A percentile compares a stretch with the other conserved stretches of the same genome.
Evolutionary conservation across 2,797 vertebrate species (phyloP).

Genomic region (Brotula barbata): DNA sequence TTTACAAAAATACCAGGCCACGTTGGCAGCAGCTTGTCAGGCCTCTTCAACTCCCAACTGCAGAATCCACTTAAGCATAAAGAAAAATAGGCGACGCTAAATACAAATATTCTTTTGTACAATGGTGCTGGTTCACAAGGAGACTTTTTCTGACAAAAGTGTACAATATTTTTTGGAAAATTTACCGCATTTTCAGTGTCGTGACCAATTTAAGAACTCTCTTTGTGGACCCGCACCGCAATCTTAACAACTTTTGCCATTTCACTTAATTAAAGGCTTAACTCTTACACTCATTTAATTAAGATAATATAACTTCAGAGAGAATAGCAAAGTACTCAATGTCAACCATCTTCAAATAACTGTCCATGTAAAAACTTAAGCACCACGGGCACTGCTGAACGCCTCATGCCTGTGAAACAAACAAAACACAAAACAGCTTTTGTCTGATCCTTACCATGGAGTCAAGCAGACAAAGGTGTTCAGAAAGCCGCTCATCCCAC

Average conservation of each 20-base stretch:
- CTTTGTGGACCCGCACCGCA: slow-evolving; percentile 96
- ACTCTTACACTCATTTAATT: slow-evolving; percentile 30
- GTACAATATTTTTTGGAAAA: neutral
- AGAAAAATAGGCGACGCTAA: slow-evolving; percentile 99
- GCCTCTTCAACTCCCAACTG: slow-evolving; percentile 95
- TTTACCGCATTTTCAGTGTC: slow-evolving; percentile 29
- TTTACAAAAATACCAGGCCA: slow-evolving; percentile 98
- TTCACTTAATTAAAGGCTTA: slow-evolving; percentile 38
- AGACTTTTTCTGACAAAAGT: slow-evolving; percentile 62
- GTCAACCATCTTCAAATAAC: slow-evolving; percentile 24
- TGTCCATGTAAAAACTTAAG: slow-evolving; percentile 15
- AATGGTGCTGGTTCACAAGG: slow-evolving; percentile 94
- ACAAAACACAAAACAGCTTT: slow-evolving; percentile 44
- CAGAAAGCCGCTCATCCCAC: slow-evolving; percentile 93
- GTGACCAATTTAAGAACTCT: slow-evolving; percentile 35
- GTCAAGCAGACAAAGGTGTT: slow-evolving; percentile 91
- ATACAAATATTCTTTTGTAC: slow-evolving; percentile 88
- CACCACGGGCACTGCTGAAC: slow-evolving; percentile 38
- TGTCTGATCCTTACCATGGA: slow-evolving; percentile 98
- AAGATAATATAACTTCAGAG: neutral
- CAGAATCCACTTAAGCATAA: slow-evolving; percentile 99
- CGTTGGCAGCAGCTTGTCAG: slow-evolving; percentile 96
- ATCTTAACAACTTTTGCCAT: slow-evolving; percentile 45
- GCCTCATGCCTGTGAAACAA: slow-evolving; percentile 38
- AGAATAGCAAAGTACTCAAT: slow-evolving; percentile 33